Evolutionary conservation across 2,113 vertebrate species (phyloP), one percentile per base, ranked within the genome.

Genomic region (Nycticorax nycticorax): DNA sequence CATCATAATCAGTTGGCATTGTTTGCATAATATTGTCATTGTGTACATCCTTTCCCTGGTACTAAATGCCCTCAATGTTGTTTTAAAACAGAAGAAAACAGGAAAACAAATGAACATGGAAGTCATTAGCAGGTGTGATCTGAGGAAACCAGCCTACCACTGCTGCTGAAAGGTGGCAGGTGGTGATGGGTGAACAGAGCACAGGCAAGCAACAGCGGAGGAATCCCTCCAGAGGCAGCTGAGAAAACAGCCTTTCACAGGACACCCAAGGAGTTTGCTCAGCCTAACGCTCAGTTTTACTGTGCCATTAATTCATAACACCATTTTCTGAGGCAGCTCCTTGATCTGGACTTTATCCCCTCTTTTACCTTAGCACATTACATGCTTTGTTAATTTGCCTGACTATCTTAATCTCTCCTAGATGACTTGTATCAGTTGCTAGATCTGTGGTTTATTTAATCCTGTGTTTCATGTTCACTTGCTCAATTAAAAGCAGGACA

Each of bases 131-230:
- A 67, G 27, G 55, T 23, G 74, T 19, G n/a, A 20, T 39, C 4
- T 19, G 59, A 68, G 74, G 50, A 56, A 43, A 27, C 10, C n/a
- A 77, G 15, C 45, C 53, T 30, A 15, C 12, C 21, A 8, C 22
- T 37, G 55, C 11, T 68, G 47, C 20, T 8, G 17, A 1, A 47
- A 16, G 12, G 16, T 0, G 0, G 37, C 5, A 28, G 14, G 59
- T 1, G 4, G 21, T 0, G 1, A 32, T 8, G 26, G 62, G 21
- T 7, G 0, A 68, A 47, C 1, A 43, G 26, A 48, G 13, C 27
- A 30, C 0, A 2, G 24, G n/a, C 2, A 12, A 39, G 59, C 0
- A 5, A 33, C 17, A 16, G 48, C 5, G 2, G 59, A 37, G 33
- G 14, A 50, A 64, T 45, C 6, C 45, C 64, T 59, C 26, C 1